Evolutionary conservation across 2,888 invertebrate species (phyloP).

Genomic region (Yponomeuta malinellus): DNA sequence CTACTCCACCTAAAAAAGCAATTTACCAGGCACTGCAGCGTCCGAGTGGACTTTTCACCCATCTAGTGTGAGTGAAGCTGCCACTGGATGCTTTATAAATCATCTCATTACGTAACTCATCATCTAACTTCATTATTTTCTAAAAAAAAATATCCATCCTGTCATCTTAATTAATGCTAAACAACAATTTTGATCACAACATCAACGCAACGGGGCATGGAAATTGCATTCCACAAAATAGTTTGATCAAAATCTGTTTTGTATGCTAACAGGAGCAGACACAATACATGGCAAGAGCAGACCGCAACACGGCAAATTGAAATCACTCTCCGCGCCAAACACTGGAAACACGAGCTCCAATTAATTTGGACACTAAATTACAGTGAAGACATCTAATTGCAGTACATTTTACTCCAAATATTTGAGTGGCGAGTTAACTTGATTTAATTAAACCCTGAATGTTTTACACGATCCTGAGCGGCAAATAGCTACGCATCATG

Average conservation of each 20-base stretch:
- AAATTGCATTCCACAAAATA: not conserved
- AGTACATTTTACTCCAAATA: not conserved
- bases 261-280: not conserved
- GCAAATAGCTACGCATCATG: not conserved
- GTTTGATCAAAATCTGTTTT: not conserved
- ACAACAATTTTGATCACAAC: too few relatives aligned
- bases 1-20: too few relatives aligned
- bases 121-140: too few relatives aligned
- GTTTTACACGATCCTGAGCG: not conserved
- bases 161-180: too few relatives aligned
- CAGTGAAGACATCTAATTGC: not conserved
- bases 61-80: too few relatives aligned
- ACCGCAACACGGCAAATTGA: slow-evolving; percentile 1
- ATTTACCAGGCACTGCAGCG: too few relatives aligned
- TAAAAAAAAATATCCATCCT: too few relatives aligned
- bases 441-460: not conserved
- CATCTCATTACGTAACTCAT: too few relatives aligned
- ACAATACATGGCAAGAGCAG: slow-evolving; percentile 1
- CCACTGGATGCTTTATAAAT: too few relatives aligned
- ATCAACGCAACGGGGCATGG: too few relatives aligned
- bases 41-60: too few relatives aligned
- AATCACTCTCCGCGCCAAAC: slow-evolving; percentile 1
- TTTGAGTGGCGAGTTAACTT: not conserved
- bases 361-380: slow-evolving; percentile 3
- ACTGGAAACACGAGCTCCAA: slow-evolving; percentile 2